Evolutionary conservation across 53 echinoderm and acorn worm species (phyloP).

Genomic region (Antedon mediterranea): DNA sequence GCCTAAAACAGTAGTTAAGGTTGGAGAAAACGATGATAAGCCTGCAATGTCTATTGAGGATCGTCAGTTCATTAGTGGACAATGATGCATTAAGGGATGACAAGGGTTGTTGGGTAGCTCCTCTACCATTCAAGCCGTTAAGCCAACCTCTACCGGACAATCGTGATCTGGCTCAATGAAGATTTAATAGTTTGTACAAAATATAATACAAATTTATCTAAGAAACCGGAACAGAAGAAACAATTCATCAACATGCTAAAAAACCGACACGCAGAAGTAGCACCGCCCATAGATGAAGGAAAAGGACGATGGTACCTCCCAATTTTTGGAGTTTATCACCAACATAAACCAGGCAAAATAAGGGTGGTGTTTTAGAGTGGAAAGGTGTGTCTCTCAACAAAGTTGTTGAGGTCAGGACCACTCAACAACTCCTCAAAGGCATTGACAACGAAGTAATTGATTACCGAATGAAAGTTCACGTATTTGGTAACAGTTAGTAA

Average conservation of each 20-base stretch:
- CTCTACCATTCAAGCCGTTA: not conserved
- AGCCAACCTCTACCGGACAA: too few species aligned
- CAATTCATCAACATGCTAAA: too few species aligned
- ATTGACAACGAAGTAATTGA: constrained; percentile 7
- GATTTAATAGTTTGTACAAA: not conserved
- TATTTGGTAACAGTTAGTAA: constrained; percentile 35
- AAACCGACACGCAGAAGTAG: too few species aligned
- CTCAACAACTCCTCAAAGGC: not conserved
- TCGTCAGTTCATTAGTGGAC: not conserved
- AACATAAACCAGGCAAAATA: not conserved
- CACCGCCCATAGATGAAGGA: too few species aligned
- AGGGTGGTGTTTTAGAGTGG: not conserved
- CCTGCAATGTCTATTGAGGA: not conserved
- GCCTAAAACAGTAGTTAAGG: too few species aligned
- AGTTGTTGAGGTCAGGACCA: not conserved
- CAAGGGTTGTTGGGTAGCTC: not conserved
- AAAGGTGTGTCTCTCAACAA: not conserved
- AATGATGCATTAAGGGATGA: not conserved
- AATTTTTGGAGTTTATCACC: not conserved
- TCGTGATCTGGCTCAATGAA: too few species aligned
- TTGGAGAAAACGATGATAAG: too few species aligned
- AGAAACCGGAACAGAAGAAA: too few species aligned
- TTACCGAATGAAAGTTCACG: constrained; percentile 33
- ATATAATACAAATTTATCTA: too few species aligned
- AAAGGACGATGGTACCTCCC: not conserved